Conservation (phyloP, 2,113 vertebrate genomes). For the Xerus inauris region DNA sequence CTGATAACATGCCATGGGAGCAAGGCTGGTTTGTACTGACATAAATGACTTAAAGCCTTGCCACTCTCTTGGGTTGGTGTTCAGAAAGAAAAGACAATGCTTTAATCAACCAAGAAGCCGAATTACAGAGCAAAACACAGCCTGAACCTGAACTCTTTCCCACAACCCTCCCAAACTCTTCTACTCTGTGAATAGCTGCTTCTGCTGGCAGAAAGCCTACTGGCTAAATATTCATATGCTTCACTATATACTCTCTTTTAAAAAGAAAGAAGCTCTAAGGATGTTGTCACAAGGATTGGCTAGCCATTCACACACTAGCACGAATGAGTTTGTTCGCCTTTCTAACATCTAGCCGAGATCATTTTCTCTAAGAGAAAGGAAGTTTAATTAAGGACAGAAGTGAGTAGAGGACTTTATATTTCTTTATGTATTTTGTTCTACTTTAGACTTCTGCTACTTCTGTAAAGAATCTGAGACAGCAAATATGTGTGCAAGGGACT, state of each 20-base stretch:
- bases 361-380: background rate
- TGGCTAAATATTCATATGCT: background rate
- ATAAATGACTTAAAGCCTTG: background rate
- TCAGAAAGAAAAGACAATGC: background rate
- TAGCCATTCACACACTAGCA: background rate
- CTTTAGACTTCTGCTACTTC: slow-evolving; percentile 21
- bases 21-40: background rate
- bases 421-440: background rate
- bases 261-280: background rate
- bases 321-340: background rate
- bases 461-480: background rate
- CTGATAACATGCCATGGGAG: background rate
- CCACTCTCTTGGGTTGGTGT: background rate
- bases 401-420: background rate
- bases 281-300: background rate
- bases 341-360: background rate
- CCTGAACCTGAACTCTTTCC: background rate
- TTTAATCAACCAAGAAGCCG: background rate
- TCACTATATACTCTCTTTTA: background rate
- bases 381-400: background rate
- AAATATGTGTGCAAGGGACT: background rate
- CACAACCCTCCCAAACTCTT: background rate
- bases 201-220: background rate
- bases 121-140: background rate
- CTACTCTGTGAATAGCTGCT: background rate